phyloP scores from a whole-genome alignment of 1,140 invertebrate genomes.

The Planococcus citri region DNA sequence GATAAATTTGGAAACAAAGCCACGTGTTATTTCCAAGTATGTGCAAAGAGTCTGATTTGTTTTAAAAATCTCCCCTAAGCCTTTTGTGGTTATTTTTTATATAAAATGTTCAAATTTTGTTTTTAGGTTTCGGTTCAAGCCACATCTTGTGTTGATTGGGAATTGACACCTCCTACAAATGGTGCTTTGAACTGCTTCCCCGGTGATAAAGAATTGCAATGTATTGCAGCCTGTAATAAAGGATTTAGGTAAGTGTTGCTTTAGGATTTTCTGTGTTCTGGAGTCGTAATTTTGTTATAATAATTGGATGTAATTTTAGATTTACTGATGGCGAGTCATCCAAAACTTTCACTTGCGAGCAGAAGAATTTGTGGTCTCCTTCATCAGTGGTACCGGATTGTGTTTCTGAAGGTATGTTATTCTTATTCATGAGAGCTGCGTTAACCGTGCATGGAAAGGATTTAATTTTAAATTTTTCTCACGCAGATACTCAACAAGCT shows the following conservation, averaged over 20 bases:
- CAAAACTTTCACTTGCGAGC: constrained; percentile 74
- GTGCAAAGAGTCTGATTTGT: constrained; percentile 11
- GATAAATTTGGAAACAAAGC: constrained; percentile 84
- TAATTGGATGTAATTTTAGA: no score
- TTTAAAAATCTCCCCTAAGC: neutral
- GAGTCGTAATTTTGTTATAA: no score
- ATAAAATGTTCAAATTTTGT: neutral
- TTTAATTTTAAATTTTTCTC: neutral
- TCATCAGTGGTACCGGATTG: constrained; percentile 81
- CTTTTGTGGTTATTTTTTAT: neutral
- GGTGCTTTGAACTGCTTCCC: constrained; percentile 77
- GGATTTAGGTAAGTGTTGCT: constrained; percentile 39
- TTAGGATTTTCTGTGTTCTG: neutral
- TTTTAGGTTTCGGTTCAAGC: constrained; percentile 68
- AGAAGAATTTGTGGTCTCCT: constrained; percentile 65
- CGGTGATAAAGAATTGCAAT: constrained; percentile 67
- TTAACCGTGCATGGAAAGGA: neutral
- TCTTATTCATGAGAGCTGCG: neutral
- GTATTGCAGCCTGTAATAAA: constrained; percentile 80
- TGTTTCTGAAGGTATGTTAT: constrained; percentile 69
- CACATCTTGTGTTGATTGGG: constrained; percentile 88
- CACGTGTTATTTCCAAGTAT: constrained; percentile 83
- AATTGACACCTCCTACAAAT: constrained; percentile 72
- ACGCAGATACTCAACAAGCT: constrained; percentile 74
- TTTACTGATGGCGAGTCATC: constrained; percentile 81